These are phyloP conservation scores for Marasmarcha lunaedactyla DNA, from an alignment of 2,888 invertebrate genomes.

Conservation along the genomic window DNA sequence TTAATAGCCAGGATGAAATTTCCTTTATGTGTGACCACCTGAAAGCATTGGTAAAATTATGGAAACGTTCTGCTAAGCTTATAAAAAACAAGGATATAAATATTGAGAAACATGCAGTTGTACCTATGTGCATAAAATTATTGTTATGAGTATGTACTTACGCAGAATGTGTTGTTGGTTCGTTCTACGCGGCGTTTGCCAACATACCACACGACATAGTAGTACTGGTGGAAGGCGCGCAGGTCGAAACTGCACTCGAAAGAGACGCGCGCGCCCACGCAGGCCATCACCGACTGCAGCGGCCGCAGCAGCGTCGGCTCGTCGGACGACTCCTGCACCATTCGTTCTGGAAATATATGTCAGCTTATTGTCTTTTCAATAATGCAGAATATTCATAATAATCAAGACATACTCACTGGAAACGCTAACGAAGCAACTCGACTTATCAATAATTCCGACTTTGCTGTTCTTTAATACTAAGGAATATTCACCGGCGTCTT, in stretches of 20 bases:
- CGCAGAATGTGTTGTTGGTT: slow-evolving; percentile 23
- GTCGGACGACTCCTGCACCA: too few species aligned
- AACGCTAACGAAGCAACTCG: neutral
- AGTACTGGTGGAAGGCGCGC: neutral
- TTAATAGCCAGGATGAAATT: slow-evolving; percentile 22
- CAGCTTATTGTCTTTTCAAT: too few species aligned
- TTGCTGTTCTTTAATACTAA: neutral
- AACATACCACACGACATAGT: slow-evolving; percentile 22
- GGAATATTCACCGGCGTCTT: neutral
- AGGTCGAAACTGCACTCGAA: neutral
- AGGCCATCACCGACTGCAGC: neutral
- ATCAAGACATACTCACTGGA: too few species aligned
- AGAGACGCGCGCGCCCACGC: neutral
- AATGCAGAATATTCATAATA: too few species aligned
- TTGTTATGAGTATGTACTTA: too few species aligned
- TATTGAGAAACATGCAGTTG: too few species aligned
- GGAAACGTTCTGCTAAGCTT: too few species aligned
- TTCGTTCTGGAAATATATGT: too few species aligned
- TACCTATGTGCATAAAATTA: too few species aligned
- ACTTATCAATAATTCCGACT: neutral
- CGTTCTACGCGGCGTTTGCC: slow-evolving; percentile 23
- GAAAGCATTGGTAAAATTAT: slow-evolving; percentile 7
- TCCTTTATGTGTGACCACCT: slow-evolving; percentile 21
- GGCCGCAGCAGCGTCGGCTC: neutral
- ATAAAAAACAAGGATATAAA: too few species aligned